Conservation (phyloP, 2,113 vertebrate genomes). For the Rhinolophus sinicus region DNA sequence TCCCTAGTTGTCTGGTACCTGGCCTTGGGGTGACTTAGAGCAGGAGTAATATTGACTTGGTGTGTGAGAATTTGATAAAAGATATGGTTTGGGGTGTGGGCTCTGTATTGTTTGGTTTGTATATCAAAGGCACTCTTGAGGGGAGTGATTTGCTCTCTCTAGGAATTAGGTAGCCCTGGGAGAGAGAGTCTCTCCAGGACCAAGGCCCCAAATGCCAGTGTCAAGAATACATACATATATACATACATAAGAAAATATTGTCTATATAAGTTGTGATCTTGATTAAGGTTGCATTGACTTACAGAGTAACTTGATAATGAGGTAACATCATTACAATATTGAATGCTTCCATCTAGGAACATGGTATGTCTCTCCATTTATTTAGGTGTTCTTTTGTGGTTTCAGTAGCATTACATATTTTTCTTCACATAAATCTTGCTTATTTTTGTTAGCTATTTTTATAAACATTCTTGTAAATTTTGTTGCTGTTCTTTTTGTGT, state of each 20-base stretch:
- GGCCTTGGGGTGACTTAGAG: not conserved
- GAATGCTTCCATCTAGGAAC: not conserved
- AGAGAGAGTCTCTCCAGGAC: not conserved
- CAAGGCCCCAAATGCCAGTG: not conserved
- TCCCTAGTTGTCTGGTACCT: not conserved
- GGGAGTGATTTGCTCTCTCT: not conserved
- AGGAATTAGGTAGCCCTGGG: not conserved
- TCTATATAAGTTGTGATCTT: not conserved
- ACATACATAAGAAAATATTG: not conserved
- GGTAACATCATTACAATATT: not conserved
- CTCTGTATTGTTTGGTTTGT: not conserved
- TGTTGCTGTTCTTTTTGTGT: not conserved
- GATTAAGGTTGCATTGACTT: not conserved
- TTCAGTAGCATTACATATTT: not conserved
- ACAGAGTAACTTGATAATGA: not conserved
- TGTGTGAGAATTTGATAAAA: not conserved
- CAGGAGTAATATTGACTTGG: not conserved
- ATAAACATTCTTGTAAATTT: not conserved
- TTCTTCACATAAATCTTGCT: not conserved
- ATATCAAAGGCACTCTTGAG: not conserved
- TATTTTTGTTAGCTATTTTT: slow-evolving; percentile 25
- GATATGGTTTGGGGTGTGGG: not conserved
- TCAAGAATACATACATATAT: not conserved
- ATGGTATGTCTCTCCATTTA: not conserved
- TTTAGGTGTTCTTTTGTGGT: not conserved